These are phyloP conservation scores for Pogonomyrmex californicus DNA, from an alignment of 1,140 invertebrate species.

Conservation along the genomic window DNA sequence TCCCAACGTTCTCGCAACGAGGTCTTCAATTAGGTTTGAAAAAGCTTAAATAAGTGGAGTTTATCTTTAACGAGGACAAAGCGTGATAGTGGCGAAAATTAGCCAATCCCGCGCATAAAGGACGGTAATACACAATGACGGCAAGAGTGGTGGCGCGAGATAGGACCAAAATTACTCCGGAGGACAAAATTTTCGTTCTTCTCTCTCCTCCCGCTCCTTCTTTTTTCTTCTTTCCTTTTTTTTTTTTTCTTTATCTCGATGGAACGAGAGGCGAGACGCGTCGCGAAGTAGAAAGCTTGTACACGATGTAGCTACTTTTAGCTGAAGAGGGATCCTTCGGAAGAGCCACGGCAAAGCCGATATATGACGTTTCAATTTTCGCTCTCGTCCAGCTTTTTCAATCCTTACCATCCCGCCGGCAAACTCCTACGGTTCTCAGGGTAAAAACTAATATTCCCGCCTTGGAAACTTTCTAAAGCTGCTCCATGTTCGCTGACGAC, in stretches of 20 bases:
- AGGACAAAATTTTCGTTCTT: constrained; percentile 66
- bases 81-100: constrained; percentile 47
- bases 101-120: constrained; percentile 64
- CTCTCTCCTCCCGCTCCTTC: neutral
- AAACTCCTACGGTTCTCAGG: constrained; percentile 62
- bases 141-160: constrained; percentile 69
- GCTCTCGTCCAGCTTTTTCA: constrained; percentile 69
- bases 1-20: neutral
- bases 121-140: constrained; percentile 49
- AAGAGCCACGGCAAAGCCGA: constrained; percentile 64
- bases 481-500: constrained; percentile 52
- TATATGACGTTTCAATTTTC: constrained; percentile 84
- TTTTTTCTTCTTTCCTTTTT: neutral
- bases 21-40: neutral
- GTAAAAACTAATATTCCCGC: constrained; percentile 81
- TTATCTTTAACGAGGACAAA: constrained; percentile 38
- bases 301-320: constrained; percentile 66
- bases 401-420: constrained; percentile 63
- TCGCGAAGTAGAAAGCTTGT: constrained; percentile 39
- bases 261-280: constrained; percentile 20
- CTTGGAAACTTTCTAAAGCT: constrained; percentile 79
- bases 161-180: constrained; percentile 72
- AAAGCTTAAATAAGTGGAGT: neutral
- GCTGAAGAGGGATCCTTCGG: constrained; percentile 60
- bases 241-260: constrained; percentile 25